Base-by-base conservation (phyloP, 1,140 invertebrate genomes). In the Ganaspis sp. region DNA sequence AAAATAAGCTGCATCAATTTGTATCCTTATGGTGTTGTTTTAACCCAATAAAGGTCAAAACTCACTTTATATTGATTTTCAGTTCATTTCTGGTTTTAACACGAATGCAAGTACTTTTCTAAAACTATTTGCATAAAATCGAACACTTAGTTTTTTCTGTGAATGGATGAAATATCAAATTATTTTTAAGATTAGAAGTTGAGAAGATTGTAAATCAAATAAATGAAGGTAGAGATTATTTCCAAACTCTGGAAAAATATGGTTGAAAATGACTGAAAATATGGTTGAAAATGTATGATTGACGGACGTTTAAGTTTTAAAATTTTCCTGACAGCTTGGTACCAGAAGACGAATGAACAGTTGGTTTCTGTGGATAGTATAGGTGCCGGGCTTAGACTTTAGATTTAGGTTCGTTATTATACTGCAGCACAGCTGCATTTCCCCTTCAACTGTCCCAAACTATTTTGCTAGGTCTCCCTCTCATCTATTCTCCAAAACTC, bases 301-400 rank as follows among this genome's bases (percentile, higher is more conserved):
- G n/a, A 9, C 29, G 15, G 54, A 54, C 49, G 21, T 49, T 4
- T 40, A 42, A 11, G 11, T n/a, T 26, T 21, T 64, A 40, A 69
- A 73, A 69, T 40, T 42, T 34, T 72, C 70, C 74, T 70, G 84
- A 80, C 83, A 84, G 86, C 81, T 83, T 87, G n/a, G 87, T 87
- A 85, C 83, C 76, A 84, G 87, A 81, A 83, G 81, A 85, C 84
- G 89, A 90, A 90, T 90, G 88, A 90, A 90, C 87, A 89, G 88
- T 90, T 89, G 88, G 87, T 77, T 85, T 81, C 85, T 88, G 87
- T 88, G 86, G 86, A 81, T 86, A 84, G 86, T 88, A n/a, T n/a
- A 88, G 85, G 84, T 83, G 86, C 84, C 84, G 79, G 82, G 82
- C 17, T 45, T 49, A 49, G 45, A 49, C n/a, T 49, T 85, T 80